Base-by-base conservation (phyloP, 2,113 vertebrate genomes). In the Tachycineta bicolor region DNA sequence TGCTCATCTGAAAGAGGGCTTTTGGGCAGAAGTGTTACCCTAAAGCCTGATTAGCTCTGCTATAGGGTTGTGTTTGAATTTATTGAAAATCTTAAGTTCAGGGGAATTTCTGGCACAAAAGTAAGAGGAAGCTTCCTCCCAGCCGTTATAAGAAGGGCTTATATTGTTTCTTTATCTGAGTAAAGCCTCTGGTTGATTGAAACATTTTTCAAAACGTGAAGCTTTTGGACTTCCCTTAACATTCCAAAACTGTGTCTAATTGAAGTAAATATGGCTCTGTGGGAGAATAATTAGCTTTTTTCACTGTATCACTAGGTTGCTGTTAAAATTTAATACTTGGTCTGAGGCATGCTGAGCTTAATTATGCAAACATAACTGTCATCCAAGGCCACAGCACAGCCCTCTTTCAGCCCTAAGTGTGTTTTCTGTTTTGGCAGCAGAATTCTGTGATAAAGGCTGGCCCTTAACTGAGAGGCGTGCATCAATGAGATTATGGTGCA, bases 401-500 rank as follows among this genome's bases (percentile, higher is more conserved):
- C 14, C 9, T 74, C 29, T 47, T 78, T 62, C n/a, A 87, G 14
- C 21, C 31, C 39, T n/a, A 0, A 1, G 0, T 41, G 31, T 6
- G 9, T 76, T 59, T 83, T 60, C 55, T 80, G 20, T 68, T 89
- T 80, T 49, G 47, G 11, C 47, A 75, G 52, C 39, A 83, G 37
- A 60, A 64, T 64, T 37, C 33, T 71, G 14, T 67, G 9, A 33
- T 46, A 28, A 3, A n/a, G 22, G 17, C 43, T 92, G 43, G 6
- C 31, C 31, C 5, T 78, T 75, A 82, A 53, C 46, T 43, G 50
- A 52, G 37, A 29, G 14, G 4, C 6, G 4, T 43, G 19, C 26
- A 17, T 52, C 18, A 50, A 2, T 71, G 31, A 59, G 24, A 12
- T 71, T 39, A 28, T 4, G 29, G 12, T 49, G 17, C 26, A 52